These are phyloP conservation scores for Caranx melampygus DNA, from an alignment of 2,113 vertebrate species.

Conservation along the genomic window DNA sequence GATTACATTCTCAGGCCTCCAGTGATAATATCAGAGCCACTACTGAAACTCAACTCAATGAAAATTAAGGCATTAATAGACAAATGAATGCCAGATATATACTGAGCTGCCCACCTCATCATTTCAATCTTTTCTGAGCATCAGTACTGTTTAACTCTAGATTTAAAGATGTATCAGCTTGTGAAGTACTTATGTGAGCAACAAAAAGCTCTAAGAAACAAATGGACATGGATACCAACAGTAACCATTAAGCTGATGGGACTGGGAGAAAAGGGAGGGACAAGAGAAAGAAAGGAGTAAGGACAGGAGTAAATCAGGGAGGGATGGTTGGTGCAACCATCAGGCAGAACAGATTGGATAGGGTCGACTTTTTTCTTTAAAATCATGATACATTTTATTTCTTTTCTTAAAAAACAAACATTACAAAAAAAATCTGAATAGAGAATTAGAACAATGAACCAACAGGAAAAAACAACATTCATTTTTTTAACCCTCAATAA, in stretches of 20 bases:
- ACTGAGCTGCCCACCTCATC: constrained; percentile 34
- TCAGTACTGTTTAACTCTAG: constrained; percentile 20
- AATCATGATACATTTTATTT: constrained; percentile 89
- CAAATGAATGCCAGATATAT: constrained; percentile 55
- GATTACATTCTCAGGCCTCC: constrained; percentile 71
- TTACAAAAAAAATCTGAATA: constrained; percentile 87
- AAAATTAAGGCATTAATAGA: constrained; percentile 77
- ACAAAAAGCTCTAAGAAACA: constrained; percentile 13
- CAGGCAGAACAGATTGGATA: constrained; percentile 78
- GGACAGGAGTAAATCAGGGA: background rate
- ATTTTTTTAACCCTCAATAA: constrained; percentile 68
- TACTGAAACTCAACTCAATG: constrained; percentile 42
- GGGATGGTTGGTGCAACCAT: constrained; percentile 39
- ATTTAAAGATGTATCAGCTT: constrained; percentile 11
- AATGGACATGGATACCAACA: constrained; percentile 30
- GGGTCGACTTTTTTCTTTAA: constrained; percentile 81
- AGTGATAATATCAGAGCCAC: constrained; percentile 42
- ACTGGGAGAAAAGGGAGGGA: background rate
- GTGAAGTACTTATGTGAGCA: constrained; percentile 32
- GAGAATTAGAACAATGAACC: constrained; percentile 82
- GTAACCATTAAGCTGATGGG: constrained; percentile 21
- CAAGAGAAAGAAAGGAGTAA: constrained; percentile 1
- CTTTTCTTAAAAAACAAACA: constrained; percentile 88
- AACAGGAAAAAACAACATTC: constrained; percentile 75
- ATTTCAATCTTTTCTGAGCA: constrained; percentile 9